Percentiles rank a stretch among this genome's conserved stretches.
These are phyloP conservation scores for Drosophila subquinaria DNA, from an alignment of 2,888 invertebrate species.

Conservation along the genomic window DNA sequence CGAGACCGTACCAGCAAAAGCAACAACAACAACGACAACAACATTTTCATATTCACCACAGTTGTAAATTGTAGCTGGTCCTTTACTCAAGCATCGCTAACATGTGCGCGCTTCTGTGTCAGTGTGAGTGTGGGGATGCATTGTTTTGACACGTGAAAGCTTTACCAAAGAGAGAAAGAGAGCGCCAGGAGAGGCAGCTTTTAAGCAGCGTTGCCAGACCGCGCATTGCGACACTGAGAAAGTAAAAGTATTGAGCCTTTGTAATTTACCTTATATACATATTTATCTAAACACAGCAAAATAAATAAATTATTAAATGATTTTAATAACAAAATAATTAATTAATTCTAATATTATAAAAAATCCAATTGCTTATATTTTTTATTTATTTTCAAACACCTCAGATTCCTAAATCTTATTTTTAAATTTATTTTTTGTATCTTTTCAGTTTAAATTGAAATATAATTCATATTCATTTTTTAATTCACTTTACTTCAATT, in stretches of 20 bases:
- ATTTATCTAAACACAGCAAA: too few species aligned
- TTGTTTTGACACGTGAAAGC: conserved; percentile 73
- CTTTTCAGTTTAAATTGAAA: too few species aligned
- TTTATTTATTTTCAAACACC: too few species aligned
- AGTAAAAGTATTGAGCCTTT: neutral
- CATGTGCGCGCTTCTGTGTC: conserved; percentile 60
- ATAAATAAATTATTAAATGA: too few species aligned
- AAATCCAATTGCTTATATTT: neutral
- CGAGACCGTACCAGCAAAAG: conserved; percentile 21
- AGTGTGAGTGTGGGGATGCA: conserved; percentile 35
- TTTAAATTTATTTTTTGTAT: too few species aligned
- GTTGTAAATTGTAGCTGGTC: conserved; percentile 65
- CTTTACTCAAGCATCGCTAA: conserved; percentile 39
- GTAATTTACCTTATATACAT: too few species aligned
- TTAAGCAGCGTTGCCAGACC: conserved; percentile 41
- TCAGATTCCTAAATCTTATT: too few species aligned
- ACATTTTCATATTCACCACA: conserved; percentile 67
- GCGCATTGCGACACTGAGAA: neutral
- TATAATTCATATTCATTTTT: too few species aligned
- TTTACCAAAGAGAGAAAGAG: conserved; percentile 28
- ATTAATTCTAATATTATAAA: neutral
- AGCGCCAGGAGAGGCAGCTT: conserved; percentile 37
- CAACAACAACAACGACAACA: conserved; percentile 39
- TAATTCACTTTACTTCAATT: too few species aligned
- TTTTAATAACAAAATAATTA: too few species aligned